These are phyloP conservation scores for Eristalis arbustorum DNA, from an alignment of 2,888 invertebrate species.

Conservation along the genomic window DNA sequence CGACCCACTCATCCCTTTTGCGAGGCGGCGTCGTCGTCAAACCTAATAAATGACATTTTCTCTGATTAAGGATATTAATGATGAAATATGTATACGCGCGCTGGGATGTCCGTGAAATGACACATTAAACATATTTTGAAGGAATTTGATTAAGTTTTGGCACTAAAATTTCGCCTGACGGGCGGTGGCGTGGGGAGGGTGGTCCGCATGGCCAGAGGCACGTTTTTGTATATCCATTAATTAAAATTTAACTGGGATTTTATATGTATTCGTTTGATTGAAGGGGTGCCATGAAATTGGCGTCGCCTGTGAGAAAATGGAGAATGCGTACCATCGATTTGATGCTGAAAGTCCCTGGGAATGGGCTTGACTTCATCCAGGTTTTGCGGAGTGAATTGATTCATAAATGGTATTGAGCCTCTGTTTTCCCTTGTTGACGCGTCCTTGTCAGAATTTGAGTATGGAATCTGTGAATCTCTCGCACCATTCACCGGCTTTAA, in stretches of 20 bases:
- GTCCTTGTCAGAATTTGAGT: too few species aligned
- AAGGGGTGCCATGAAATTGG: background rate
- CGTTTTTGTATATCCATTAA: background rate
- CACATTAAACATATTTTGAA: conserved; percentile 41
- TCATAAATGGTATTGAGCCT: too few species aligned
- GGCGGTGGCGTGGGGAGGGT: background rate
- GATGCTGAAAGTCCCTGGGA: background rate
- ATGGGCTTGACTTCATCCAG: too few species aligned
- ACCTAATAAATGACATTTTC: conserved; percentile 62
- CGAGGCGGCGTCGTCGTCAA: conserved; percentile 17
- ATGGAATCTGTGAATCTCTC: too few species aligned
- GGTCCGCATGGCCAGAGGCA: background rate
- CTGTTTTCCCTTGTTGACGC: too few species aligned
- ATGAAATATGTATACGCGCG: conserved; percentile 25
- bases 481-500: too few species aligned
- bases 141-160: conserved; percentile 37
- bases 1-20: background rate
- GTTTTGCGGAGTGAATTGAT: too few species aligned
- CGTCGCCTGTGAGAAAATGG: background rate
- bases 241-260: conserved; percentile 2
- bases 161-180: background rate
- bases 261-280: background rate
- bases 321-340: background rate
- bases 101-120: conserved; percentile 26
- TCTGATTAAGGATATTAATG: conserved; percentile 64